These are phyloP conservation scores for Dermolepida albohirtum DNA, from an alignment of 2,888 invertebrate genomes.

Conservation along the genomic window DNA sequence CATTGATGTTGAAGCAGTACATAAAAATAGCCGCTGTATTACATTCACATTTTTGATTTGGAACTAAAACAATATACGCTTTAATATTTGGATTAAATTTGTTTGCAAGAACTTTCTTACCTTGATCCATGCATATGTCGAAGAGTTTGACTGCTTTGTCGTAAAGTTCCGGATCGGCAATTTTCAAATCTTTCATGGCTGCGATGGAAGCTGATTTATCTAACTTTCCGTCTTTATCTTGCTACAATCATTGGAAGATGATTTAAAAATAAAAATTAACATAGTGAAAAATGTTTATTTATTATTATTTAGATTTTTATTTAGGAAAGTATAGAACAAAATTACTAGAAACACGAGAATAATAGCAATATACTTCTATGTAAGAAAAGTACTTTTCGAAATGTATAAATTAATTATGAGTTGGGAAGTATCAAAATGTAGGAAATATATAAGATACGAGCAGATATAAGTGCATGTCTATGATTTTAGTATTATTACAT, in stretches of 20 bases:
- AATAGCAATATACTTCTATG: too few species aligned
- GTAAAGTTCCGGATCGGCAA: constrained; percentile 44
- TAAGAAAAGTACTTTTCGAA: too few species aligned
- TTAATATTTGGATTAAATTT: constrained; percentile 9
- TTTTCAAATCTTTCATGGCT: constrained; percentile 43
- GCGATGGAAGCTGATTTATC: constrained; percentile 39
- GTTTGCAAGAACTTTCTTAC: constrained; percentile 31
- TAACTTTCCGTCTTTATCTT: constrained; percentile 47
- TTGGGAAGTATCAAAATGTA: too few species aligned
- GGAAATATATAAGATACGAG: too few species aligned
- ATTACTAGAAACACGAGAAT: too few species aligned
- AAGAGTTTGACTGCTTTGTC: constrained; percentile 44
- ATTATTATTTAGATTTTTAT: too few species aligned
- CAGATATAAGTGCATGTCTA: too few species aligned
- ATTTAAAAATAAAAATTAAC: too few species aligned
- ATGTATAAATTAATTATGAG: too few species aligned
- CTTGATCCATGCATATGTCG: constrained; percentile 45
- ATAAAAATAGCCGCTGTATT: constrained; percentile 41
- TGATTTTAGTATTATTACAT: too few species aligned
- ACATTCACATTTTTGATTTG: constrained; percentile 41
- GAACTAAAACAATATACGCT: constrained; percentile 28
- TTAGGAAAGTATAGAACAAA: too few species aligned
- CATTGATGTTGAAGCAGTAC: constrained; percentile 39
- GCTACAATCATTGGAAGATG: constrained; percentile 45
- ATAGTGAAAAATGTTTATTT: too few species aligned